A percentile compares a stretch with the other conserved stretches of the same genome.
These are phyloP conservation scores for Drosophila falleni DNA, from an alignment of 2,888 invertebrate genomes.

Conservation along the genomic window DNA sequence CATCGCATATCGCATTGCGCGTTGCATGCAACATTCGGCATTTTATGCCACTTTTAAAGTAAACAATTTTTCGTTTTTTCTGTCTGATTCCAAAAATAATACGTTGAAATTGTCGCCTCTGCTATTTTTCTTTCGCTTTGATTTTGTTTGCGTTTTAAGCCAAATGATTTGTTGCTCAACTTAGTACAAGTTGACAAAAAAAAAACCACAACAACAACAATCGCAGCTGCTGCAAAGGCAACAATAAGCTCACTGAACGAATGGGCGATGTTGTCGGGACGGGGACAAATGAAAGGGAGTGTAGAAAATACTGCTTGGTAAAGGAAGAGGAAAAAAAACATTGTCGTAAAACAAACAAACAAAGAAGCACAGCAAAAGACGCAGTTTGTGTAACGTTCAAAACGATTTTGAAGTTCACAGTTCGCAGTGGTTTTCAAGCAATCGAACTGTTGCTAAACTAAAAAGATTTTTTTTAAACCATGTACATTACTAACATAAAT, in stretches of 20 bases:
- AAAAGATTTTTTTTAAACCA: not conserved
- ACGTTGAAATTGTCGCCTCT: constrained; percentile 60
- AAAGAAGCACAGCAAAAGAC: constrained; percentile 36
- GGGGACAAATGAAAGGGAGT: not conserved
- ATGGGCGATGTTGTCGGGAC: not conserved
- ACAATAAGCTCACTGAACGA: constrained; percentile 49
- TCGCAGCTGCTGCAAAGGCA: constrained; percentile 77
- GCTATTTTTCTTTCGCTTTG: constrained; percentile 57
- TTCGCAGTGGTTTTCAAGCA: constrained; percentile 23
- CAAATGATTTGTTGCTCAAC: constrained; percentile 80
- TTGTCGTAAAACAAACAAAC: constrained; percentile 56
- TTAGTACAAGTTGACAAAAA: constrained; percentile 77
- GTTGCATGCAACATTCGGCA: constrained; percentile 32
- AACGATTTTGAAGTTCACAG: constrained; percentile 54
- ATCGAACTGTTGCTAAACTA: constrained; percentile 35
- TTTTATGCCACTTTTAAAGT: constrained; percentile 22
- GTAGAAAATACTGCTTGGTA: constrained; percentile 15
- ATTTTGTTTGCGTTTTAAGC: constrained; percentile 75
- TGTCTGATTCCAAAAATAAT: constrained; percentile 18
- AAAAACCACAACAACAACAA: constrained; percentile 52
- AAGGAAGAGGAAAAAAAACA: constrained; percentile 52
- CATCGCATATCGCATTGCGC: constrained; percentile 35
- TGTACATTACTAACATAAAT: not conserved
- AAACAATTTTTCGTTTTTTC: constrained; percentile 18
- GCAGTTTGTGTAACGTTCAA: constrained; percentile 51